Conservation (phyloP, 2,113 vertebrate species). For the Pseudonaja textilis region DNA sequence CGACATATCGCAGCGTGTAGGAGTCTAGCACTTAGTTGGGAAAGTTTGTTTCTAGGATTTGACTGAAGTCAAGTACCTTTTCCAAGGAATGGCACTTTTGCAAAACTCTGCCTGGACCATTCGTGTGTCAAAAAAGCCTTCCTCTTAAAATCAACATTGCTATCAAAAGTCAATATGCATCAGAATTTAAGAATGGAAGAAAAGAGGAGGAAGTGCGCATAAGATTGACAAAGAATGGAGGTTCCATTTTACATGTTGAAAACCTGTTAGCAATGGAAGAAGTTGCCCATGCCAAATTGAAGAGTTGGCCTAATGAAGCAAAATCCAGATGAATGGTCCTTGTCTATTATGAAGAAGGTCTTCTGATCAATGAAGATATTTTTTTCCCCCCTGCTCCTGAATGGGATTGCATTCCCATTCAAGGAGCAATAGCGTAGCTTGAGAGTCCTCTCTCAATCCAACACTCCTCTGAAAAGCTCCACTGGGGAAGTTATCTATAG, state of each 20-base stretch:
- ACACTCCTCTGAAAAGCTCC: not conserved
- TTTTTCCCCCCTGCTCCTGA: fast-evolving
- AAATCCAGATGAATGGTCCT: not conserved
- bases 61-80: not conserved
- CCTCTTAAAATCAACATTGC: not conserved
- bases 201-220: not conserved
- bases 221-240: not conserved
- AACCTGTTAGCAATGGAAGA: not conserved
- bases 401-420: not conserved
- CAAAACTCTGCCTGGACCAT: not conserved
- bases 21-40: not conserved
- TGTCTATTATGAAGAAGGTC: not conserved
- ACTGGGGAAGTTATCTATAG: too few relatives aligned
- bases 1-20: not conserved
- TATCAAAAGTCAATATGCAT: not conserved
- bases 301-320: not conserved
- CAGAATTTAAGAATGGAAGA: not conserved
- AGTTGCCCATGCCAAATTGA: not conserved
- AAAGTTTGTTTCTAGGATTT: not conserved
- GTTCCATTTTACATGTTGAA: not conserved
- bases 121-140: not conserved
- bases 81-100: not conserved
- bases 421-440: not conserved
- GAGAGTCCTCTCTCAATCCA: not conserved
- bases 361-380: not conserved